Conservation (phyloP, 2,888 invertebrate species). For the Ectemnius cavifrons region DNA sequence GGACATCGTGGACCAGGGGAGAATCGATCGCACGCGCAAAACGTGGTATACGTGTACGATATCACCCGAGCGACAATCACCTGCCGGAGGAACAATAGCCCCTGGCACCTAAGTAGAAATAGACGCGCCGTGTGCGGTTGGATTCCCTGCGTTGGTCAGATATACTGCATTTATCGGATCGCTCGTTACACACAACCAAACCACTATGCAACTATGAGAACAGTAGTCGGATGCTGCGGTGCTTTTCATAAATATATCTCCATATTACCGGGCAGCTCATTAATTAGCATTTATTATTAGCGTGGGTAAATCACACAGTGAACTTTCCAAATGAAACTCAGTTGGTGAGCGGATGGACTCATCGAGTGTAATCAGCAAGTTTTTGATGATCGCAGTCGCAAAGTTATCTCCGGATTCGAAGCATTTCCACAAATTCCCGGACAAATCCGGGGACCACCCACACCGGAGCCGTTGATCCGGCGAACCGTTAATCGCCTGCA, state of each 20-base stretch:
- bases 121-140: not conserved
- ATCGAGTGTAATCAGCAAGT: not conserved
- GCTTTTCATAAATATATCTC: not conserved
- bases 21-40: conserved; percentile 33
- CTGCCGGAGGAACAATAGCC: conserved; percentile 26
- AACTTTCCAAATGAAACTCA: not conserved
- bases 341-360: not conserved
- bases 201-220: not conserved
- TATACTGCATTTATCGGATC: no score
- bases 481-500: conserved; percentile 49
- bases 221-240: not conserved
- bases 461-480: conserved; percentile 33
- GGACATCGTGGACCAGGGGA: not conserved
- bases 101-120: conserved; percentile 13
- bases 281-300: conserved; percentile 9
- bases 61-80: conserved; percentile 15
- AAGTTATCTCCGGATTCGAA: not conserved
- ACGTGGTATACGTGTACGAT: not conserved
- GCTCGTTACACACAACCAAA: not conserved
- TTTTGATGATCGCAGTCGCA: conserved; percentile 21
- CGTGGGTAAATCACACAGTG: not conserved
- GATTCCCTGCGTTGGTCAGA: not conserved
- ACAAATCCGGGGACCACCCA: conserved; percentile 29
- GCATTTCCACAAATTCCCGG: conserved; percentile 28
- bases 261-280: not conserved